phyloP scores from a whole-genome alignment of 2,797 vertebrate genomes.

The Choloepus didactylus region DNA sequence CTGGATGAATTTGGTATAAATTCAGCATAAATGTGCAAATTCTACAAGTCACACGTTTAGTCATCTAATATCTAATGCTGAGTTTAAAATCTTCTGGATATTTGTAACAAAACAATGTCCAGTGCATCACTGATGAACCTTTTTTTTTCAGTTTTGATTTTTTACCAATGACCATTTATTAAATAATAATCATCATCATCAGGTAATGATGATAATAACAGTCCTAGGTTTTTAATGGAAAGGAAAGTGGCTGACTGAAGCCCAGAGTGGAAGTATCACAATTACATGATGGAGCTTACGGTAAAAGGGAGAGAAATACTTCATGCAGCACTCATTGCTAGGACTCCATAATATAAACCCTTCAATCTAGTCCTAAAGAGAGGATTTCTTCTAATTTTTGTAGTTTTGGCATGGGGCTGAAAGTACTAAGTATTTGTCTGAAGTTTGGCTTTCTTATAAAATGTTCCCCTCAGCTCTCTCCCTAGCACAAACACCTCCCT shows the following conservation, averaged over 20 bases:
- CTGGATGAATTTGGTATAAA: neutral
- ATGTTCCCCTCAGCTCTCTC: neutral
- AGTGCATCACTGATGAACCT: neutral
- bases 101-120: neutral
- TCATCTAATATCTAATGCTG: neutral
- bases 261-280: neutral
- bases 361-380: neutral
- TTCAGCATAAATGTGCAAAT: neutral
- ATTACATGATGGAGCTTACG: neutral
- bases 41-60: neutral
- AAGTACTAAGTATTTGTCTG: neutral
- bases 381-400: slow-evolving; percentile 30
- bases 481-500: neutral
- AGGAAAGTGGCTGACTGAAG: neutral
- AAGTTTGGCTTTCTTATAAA: slow-evolving; percentile 47
- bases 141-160: neutral
- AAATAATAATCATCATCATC: neutral
- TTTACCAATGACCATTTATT: neutral
- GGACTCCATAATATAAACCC: neutral
- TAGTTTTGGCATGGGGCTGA: neutral
- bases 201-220: neutral
- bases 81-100: neutral
- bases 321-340: neutral
- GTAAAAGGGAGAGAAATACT: neutral
- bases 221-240: neutral